These are phyloP conservation scores for Caenorhabditis wallacei DNA, from an alignment of 2,888 invertebrate genomes.

Conservation along the genomic window DNA sequence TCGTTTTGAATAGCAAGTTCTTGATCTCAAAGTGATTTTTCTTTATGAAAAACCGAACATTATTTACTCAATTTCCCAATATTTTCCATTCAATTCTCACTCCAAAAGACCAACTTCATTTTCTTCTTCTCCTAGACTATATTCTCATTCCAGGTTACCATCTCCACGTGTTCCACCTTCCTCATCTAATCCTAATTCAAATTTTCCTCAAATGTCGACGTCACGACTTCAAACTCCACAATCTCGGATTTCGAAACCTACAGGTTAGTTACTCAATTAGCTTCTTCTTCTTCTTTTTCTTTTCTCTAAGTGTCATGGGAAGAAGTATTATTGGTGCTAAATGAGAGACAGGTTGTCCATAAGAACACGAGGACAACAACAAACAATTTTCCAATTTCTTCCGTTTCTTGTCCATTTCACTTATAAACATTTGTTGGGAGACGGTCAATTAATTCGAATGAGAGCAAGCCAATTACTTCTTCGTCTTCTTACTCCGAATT, in stretches of 20 bases:
- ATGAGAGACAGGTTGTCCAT: conserved; percentile 54
- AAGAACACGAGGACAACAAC: conserved; percentile 37
- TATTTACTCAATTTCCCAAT: conserved; percentile 15
- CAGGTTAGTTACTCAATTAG: conserved; percentile 27
- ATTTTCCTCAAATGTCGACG: conserved; percentile 45
- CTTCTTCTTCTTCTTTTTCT: too few relatives aligned
- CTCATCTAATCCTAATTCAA: conserved; percentile 42
- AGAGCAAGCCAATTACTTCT: conserved; percentile 56
- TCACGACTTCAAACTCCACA: conserved; percentile 69
- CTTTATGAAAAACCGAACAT: conserved; percentile 28
- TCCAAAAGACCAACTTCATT: not conserved
- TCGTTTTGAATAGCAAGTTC: not conserved
- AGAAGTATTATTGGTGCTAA: conserved; percentile 22
- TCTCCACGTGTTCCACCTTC: conserved; percentile 51
- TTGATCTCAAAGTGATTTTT: conserved; percentile 18
- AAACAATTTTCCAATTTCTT: conserved; percentile 59
- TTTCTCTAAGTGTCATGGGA: conserved; percentile 10
- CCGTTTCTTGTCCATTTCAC: conserved; percentile 28
- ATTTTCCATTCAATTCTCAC: not conserved
- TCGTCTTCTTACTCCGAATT: not conserved
- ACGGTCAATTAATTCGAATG: conserved; percentile 62
- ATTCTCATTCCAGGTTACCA: conserved; percentile 47
- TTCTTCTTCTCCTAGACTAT: not conserved
- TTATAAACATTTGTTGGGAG: conserved; percentile 55
- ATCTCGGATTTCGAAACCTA: conserved; percentile 62